phyloP scores from a whole-genome alignment of 2,888 invertebrate species.

The Dascillus cervinus region DNA sequence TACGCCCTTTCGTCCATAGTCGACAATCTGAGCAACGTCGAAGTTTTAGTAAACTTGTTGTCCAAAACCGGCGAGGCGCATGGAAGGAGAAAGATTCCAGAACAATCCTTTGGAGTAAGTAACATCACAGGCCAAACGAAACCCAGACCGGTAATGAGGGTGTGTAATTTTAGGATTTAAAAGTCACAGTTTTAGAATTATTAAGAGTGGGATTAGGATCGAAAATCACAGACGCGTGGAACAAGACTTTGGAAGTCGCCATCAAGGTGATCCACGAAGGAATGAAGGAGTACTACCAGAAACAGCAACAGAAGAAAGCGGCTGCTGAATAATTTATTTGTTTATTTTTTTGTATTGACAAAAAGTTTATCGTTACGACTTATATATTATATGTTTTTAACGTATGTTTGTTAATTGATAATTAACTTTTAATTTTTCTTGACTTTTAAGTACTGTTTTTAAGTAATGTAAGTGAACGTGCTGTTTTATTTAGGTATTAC shows the following conservation, averaged over 20 bases:
- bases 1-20: constrained; percentile 43
- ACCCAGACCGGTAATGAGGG: no score
- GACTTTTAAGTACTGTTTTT: no score
- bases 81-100: constrained; percentile 15
- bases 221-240: constrained; percentile 43
- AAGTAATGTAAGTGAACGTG: no score
- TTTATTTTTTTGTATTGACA: no score
- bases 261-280: constrained; percentile 30
- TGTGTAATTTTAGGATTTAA: constrained; percentile 42
- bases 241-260: constrained; percentile 37
- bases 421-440: no score
- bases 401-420: no score
- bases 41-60: constrained; percentile 43
- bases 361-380: no score
- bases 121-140: no score
- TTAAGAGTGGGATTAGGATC: constrained; percentile 39
- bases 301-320: no score
- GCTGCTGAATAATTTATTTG: no score
- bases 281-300: constrained; percentile 9
- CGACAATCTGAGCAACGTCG: constrained; percentile 45
- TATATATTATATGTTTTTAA: no score
- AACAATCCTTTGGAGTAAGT: constrained; percentile 15
- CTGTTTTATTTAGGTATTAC: no score
- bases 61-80: constrained; percentile 43
- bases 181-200: constrained; percentile 36